phyloP scores from a whole-genome alignment of 2,113 vertebrate species.

The Isichthys henryi region DNA sequence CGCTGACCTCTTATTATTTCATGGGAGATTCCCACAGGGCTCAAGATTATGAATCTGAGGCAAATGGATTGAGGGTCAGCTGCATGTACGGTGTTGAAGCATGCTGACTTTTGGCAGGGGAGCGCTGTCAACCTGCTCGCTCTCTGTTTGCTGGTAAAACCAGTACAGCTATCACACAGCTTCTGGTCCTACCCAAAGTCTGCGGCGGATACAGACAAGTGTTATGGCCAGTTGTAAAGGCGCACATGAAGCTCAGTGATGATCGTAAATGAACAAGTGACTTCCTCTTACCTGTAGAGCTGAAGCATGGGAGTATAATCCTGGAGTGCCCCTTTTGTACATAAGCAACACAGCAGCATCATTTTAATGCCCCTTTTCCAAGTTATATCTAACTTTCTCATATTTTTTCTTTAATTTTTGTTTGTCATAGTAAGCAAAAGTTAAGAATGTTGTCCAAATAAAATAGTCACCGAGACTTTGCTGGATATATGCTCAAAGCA shows the following conservation, averaged over 20 bases:
- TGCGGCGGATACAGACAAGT: not conserved
- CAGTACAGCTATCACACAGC: not conserved
- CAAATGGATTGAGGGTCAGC: slow-evolving; percentile 4
- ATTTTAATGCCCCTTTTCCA: not conserved
- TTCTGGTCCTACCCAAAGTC: not conserved
- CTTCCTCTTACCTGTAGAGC: not conserved
- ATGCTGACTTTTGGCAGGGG: not conserved
- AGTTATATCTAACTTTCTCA: not conserved
- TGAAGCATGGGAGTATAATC: not conserved
- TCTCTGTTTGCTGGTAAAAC: not conserved
- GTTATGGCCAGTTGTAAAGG: not conserved
- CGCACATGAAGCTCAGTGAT: not conserved
- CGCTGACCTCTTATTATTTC: slow-evolving; percentile 23
- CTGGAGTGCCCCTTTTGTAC: not conserved
- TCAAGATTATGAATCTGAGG: slow-evolving; percentile 29
- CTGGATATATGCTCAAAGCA: not conserved
- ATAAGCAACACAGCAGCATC: not conserved
- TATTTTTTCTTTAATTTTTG: not conserved
- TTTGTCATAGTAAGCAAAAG: not conserved
- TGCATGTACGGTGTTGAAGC: not conserved
- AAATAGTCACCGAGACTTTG: not conserved
- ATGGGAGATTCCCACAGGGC: slow-evolving; percentile 29
- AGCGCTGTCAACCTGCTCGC: not conserved
- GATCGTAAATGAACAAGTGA: not conserved
- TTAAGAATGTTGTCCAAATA: not conserved